Evolutionary conservation across 2,888 invertebrate genomes (phyloP).

Genomic region (Monoplex corrugatus): DNA sequence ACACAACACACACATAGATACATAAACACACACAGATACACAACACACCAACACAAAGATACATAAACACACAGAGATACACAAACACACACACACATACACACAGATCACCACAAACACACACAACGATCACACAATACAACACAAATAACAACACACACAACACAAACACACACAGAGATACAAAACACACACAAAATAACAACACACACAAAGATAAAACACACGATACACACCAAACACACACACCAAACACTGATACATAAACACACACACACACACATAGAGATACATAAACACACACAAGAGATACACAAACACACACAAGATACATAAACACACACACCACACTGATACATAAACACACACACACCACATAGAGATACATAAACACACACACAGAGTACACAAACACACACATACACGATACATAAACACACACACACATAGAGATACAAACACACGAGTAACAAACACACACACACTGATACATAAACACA

Average conservation of each 20-base stretch:
- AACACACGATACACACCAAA: too few relatives aligned
- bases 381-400: not conserved
- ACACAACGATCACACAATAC: not conserved
- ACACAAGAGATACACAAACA: not conserved
- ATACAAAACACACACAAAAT: too few relatives aligned
- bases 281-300: not conserved
- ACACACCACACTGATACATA: not conserved
- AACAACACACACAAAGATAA: too few relatives aligned
- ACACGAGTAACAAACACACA: too few relatives aligned
- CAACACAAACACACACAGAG: too few relatives aligned
- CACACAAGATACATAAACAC: not conserved
- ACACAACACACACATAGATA: not conserved
- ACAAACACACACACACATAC: constrained; percentile 1
- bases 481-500: too few relatives aligned
- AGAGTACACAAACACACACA: too few relatives aligned
- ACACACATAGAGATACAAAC: too few relatives aligned
- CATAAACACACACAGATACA: not conserved
- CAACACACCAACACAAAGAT: not conserved
- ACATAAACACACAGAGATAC: not conserved
- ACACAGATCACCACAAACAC: not conserved
- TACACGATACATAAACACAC: too few relatives aligned
- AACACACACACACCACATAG: not conserved
- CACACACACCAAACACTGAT: not conserved
- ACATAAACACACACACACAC: not conserved
- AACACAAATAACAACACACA: too few relatives aligned